Base-by-base conservation (phyloP, 2,888 invertebrate genomes). In the Timandra comae region DNA sequence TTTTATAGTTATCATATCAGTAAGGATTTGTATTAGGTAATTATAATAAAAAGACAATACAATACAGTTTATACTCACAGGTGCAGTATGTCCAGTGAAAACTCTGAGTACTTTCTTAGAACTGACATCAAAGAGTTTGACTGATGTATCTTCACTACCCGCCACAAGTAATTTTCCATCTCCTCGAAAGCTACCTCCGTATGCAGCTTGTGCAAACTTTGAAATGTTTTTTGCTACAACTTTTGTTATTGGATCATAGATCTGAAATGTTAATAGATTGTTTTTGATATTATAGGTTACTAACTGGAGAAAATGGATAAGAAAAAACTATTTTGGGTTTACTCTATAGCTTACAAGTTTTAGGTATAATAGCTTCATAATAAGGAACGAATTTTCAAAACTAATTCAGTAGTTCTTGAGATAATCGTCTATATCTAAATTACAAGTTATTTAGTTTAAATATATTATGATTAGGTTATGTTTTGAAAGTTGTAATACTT, bases 101-200 rank as follows among this genome's bases (percentile, higher is more conserved):
- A 95, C 86, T 54, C 98, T 86, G 2, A 98, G 84, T 11, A 95
- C 88, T 63, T 91, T 92, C 64, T 94, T 95, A 2, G 93, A 92
- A 7, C 90, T 88, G 0, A 95, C 91, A 82, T 98, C 96, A 84
- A 98, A 98, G 2, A 99, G 76, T 70, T 94, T 93, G 0, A 99
- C 90, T 29, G 89, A 88, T 1, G 91, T 89, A 69, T 98, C 98
- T 59, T 97, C 96, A 55, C 97, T 94, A 0, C 98, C 98, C 12
- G 95, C 94, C 37, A 94, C 93, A 4, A 97, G 59, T n/a, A 97
- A 78, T 31, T 89, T 88, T 0, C 96, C 96, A 80, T 96, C 96
- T 30, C 88, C 87, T 26, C 96, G 88, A 60, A 95, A 96, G 8
- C 89, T 88, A 0, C 91, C 96, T n/a, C 96, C 96, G 64, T 93